Evolutionary conservation across 1,140 invertebrate genomes (phyloP), one percentile per base, ranked within the genome.

Genomic region (Drosophila neocordata): DNA sequence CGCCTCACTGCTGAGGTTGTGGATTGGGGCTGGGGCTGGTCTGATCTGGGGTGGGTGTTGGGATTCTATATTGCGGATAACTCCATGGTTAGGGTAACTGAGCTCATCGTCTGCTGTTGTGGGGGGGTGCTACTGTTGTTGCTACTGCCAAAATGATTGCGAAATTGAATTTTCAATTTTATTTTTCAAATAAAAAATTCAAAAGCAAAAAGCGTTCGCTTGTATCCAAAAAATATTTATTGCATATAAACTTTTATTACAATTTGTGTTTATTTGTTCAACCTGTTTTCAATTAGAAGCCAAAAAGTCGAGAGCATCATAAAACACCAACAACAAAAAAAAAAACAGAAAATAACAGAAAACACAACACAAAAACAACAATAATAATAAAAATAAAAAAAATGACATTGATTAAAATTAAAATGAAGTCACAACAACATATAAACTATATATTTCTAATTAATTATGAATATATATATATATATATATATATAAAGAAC

Each of bases 101-200:
- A 41, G 35, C 41, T 48, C 41, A 34, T 27, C 27, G 11, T 63
- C 41, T 34, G 68, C 65, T 79, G n/a, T n/a, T n/a, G n/a, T n/a
- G n/a, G n/a, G n/a, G 65, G 73, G 81, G 81, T 85, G 81, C 41
- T 15, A 44, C 41, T 44, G 13, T 15, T 15, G 15, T 15, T 44
- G 27, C 27, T 11, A 35, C 41, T 48, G 41, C 81, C 81, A 85
- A 85, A 85, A 85, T 85, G 81, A 85, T 85, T 85, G 81, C 81
- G 69, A 85, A 85, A 85, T 85, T 85, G 81, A 85, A 85, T 85
- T 85, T 85, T 85, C 81, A 85, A 85, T 85, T 85, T 85, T 85
- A 85, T 77, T 81, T 85, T 84, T 77, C 81, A 44, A 85, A 85
- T 85, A 73, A 85, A 85, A 85, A 85, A 85, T 85, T 85, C 81